These are phyloP conservation scores for Brachyptera putata DNA, from an alignment of 2,888 invertebrate genomes.

Conservation along the genomic window DNA sequence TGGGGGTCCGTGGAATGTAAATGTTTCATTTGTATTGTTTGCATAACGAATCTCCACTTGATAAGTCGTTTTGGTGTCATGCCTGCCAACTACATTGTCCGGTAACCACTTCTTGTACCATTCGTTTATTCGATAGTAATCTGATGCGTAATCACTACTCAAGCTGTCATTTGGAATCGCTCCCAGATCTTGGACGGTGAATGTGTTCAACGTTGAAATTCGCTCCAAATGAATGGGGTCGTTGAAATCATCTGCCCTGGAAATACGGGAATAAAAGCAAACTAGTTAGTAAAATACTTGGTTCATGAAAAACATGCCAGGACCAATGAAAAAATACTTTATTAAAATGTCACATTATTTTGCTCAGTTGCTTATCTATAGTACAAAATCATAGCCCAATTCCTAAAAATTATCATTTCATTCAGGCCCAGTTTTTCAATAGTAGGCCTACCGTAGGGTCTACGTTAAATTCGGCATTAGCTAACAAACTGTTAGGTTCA, in stretches of 20 bases:
- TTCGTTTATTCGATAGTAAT: conserved; percentile 86
- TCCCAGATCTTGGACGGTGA: conserved; percentile 80
- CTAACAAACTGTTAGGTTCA: too few relatives aligned
- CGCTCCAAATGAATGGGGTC: conserved; percentile 93
- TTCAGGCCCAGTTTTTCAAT: too few relatives aligned
- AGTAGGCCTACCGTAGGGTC: too few relatives aligned
- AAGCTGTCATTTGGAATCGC: conserved; percentile 74
- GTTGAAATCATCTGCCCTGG: conserved; percentile 84
- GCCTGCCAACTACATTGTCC: conserved; percentile 69
- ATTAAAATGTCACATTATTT: too few relatives aligned
- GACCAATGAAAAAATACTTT: too few relatives aligned
- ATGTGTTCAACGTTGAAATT: conserved; percentile 92
- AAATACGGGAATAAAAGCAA: conserved; percentile 29
- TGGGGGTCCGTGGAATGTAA: conserved; percentile 90
- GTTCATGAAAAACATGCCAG: too few relatives aligned
- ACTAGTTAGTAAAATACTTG: too few relatives aligned
- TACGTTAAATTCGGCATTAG: too few relatives aligned
- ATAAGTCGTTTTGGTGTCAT: conserved; percentile 89
- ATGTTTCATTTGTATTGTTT: conserved; percentile 93
- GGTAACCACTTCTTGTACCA: conserved; percentile 93
- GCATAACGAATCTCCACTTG: conserved; percentile 91
- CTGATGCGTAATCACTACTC: conserved; percentile 84
- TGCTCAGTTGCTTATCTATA: too few relatives aligned
- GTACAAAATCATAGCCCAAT: too few relatives aligned
- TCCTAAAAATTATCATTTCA: too few relatives aligned